Base-by-base conservation (phyloP, 2,888 invertebrate genomes). In the Euproctis similis region DNA sequence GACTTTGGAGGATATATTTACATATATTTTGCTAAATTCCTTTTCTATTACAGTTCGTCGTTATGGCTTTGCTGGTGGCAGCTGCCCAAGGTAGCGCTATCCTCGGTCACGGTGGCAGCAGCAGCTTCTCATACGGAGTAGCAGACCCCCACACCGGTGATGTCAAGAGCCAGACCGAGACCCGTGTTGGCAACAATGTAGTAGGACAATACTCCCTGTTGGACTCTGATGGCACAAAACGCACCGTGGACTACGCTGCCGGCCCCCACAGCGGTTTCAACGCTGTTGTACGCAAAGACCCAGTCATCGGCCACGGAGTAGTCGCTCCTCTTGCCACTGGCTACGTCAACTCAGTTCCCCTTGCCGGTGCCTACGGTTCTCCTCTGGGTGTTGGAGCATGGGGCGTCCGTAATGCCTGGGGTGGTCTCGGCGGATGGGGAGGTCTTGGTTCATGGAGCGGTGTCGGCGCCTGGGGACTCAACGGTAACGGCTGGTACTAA, bases 211-310 rank as follows among this genome's bases (percentile, higher is more conserved):
- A 77, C 71, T 77, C 77, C 4, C 68, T 77, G 31, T 58, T 88
- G 74, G 60, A 87, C 49, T 85, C 89, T 16, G 89, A 89, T 57
- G 89, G 89, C 45, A 87, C 86, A 28, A 86, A 85, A 59, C 86
- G 89, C 46, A 88, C 86, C 12, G 89, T 89, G 0, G 88, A 21
- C 21, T 27, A 57, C 54, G 16, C 53, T 31, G 31, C 39, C 10
- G 21, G 8, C 4, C n/a, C 21, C 8, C 21, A 21, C 21, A 2
- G 6, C 6, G 21, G 21, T 37, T 87, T 87, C 71, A 86, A 86
- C 70, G 87, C 86, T 9, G 60, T 86, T 27, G 87, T 87, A 11
- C 21, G 21, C 21, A 8, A 21, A 9, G 21, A 21, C 46, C 40
- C 9, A 2, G 47, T 57, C 10, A 6, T 8, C 11, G 21, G 10